Conservation (phyloP, 2,113 vertebrate species). For the Heterocephalus glaber region DNA sequence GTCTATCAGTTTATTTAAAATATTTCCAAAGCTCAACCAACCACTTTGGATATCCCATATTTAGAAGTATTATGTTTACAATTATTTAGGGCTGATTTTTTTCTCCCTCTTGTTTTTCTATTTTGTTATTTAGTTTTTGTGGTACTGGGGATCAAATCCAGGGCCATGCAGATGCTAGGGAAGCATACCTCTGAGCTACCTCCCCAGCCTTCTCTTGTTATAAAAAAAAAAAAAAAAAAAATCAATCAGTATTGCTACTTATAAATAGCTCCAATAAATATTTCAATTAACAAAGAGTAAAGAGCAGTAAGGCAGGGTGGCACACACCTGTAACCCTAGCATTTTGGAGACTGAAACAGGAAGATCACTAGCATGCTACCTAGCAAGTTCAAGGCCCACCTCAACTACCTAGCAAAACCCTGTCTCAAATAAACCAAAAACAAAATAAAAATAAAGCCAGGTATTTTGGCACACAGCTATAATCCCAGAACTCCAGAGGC, state of each 20-base stretch:
- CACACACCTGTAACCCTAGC: background rate
- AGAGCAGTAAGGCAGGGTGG: background rate
- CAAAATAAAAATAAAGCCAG: background rate
- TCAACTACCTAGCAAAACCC: background rate
- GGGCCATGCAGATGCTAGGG: background rate
- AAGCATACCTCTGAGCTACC: background rate
- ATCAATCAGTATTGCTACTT: background rate
- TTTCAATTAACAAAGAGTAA: background rate
- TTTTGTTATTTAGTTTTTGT: background rate
- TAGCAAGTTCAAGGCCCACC: background rate
- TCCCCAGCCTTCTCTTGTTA: background rate
- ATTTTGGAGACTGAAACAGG: background rate
- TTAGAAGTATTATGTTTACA: background rate
- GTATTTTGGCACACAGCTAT: background rate
- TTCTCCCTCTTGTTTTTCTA: too few species aligned
- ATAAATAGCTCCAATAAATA: background rate
- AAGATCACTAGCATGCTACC: background rate
- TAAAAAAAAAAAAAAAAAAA: background rate
- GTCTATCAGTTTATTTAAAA: background rate
- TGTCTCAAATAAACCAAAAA: background rate
- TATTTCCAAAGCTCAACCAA: slow-evolving; percentile 20
- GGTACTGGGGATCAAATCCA: background rate
- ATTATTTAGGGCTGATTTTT: background rate
- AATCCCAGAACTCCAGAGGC: background rate
- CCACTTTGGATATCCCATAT: background rate